Evolutionary conservation across 2,888 invertebrate genomes (phyloP).

Genomic region (Eupithecia pulchellata): DNA sequence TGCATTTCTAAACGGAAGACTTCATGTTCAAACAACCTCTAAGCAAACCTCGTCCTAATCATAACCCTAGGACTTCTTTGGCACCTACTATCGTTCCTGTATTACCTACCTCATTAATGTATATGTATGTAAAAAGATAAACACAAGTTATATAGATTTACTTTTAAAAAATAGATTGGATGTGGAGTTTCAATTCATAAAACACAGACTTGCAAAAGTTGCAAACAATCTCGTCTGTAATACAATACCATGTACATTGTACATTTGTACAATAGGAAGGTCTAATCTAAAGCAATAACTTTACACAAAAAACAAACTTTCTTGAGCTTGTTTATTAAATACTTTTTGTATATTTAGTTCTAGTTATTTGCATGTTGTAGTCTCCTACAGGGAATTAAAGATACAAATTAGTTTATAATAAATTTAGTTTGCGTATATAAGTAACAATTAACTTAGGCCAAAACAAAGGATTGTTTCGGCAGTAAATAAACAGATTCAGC

Average conservation of each 20-base stretch:
- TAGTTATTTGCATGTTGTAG: not conserved
- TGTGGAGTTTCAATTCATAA: not conserved
- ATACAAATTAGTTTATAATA: not conserved
- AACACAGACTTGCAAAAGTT: not conserved
- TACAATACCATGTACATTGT: not conserved
- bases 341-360: not conserved
- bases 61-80: conserved; percentile 9
- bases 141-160: not conserved
- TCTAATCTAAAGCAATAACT: not conserved
- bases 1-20: not conserved
- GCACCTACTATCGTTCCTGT: not conserved
- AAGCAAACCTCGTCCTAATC: not conserved
- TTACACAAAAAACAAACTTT: not conserved
- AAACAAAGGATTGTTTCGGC: not conserved
- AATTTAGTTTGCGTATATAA: not conserved
- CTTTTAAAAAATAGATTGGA: not conserved
- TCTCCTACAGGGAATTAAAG: not conserved
- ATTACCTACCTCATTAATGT: too few relatives aligned
- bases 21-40: not conserved
- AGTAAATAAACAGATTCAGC: not conserved
- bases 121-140: not conserved
- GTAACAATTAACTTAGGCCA: not conserved
- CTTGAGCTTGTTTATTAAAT: not conserved
- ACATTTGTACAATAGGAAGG: not conserved
- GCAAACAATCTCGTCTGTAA: not conserved